phyloP scores from a whole-genome alignment of 2,888 invertebrate genomes.

The Caenorhabditis sp. region DNA sequence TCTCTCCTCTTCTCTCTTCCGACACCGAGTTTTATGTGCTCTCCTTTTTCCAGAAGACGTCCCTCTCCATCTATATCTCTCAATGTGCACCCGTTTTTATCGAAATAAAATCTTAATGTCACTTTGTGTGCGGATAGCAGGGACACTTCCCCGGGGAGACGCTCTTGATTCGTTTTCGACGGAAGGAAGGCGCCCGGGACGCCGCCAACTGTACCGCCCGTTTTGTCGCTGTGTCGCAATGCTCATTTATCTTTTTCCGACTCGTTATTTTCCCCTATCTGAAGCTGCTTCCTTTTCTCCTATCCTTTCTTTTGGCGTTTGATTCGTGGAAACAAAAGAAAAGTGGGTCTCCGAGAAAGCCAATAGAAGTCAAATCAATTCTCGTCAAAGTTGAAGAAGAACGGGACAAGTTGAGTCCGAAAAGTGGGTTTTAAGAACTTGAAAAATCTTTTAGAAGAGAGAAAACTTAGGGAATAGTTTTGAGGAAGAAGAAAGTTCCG shows the following conservation, averaged over 20 bases:
- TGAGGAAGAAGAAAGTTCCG: not conserved
- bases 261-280: slow-evolving; percentile 43
- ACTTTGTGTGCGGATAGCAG: slow-evolving; percentile 42
- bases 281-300: not conserved
- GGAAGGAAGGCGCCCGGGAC: slow-evolving; percentile 1
- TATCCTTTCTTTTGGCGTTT: slow-evolving; percentile 22
- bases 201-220: slow-evolving; percentile 45
- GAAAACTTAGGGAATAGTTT: not conserved
- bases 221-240: slow-evolving; percentile 39
- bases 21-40: slow-evolving; percentile 51
- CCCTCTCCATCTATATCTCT: slow-evolving; percentile 35
- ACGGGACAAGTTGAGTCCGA: slow-evolving; percentile 41
- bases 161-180: slow-evolving; percentile 62
- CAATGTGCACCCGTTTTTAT: slow-evolving; percentile 59
- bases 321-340: slow-evolving; percentile 27
- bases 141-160: slow-evolving; percentile 55
- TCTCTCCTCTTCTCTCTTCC: not conserved
- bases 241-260: slow-evolving; percentile 58
- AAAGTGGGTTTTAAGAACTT: slow-evolving; percentile 13
- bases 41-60: slow-evolving; percentile 23
- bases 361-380: slow-evolving; percentile 51
- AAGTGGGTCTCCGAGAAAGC: slow-evolving; percentile 9
- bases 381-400: slow-evolving; percentile 52
- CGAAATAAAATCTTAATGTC: slow-evolving; percentile 70
- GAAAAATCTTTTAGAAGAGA: not conserved